Base-by-base conservation (phyloP, 2,113 vertebrate species). In the Neogobius melanostomus region DNA sequence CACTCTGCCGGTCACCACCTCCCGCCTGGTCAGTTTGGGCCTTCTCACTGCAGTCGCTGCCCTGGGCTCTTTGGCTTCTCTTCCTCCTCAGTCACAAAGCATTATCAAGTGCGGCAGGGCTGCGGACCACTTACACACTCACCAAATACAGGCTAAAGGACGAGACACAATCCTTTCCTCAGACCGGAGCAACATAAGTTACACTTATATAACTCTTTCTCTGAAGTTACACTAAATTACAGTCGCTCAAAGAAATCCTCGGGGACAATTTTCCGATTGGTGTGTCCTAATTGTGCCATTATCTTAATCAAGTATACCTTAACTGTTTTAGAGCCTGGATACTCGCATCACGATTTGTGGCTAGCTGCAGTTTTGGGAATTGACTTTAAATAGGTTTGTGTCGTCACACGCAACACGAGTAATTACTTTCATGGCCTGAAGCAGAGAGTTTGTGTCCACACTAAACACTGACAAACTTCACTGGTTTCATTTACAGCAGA, bases 1-100 rank as follows among this genome's bases (percentile, higher is more conserved):
- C 59, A 15, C 48, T 73, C 75, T 64, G 21, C 80, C 67, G 73
- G 66, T 71, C 69, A 66, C 16, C 3, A 52, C 62, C 56, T n/a
- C 42, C 59, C 15, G 36, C 15, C 59, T 5, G 14, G 14, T 8
- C 59, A 61, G 59, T 60, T 60, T 60, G 21, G 57, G 42, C 12
- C 59, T n/a, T 61, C 42, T 61, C 14, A 45, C 54, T 45, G 17
- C 42, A 44, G 59, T 42, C 14, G 15, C 14, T 16, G 59, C 59
- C 59, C 59, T 44, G 42, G 59, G 59, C 59, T 45, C 43, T 61
- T 45, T 45, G 59, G 59, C 59, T 7, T 61, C 56, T 59, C 59
- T 61, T 44, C 36, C 59, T 45, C 7, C 42, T 45, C 59, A 51
- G 36, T 49, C 48, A 53, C 50, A 8, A 53, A 75, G 62, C 5